Percentiles rank a stretch among this genome's conserved stretches.
Conservation (phyloP, 2,797 vertebrate genomes). For the Caiman crocodilus region DNA sequence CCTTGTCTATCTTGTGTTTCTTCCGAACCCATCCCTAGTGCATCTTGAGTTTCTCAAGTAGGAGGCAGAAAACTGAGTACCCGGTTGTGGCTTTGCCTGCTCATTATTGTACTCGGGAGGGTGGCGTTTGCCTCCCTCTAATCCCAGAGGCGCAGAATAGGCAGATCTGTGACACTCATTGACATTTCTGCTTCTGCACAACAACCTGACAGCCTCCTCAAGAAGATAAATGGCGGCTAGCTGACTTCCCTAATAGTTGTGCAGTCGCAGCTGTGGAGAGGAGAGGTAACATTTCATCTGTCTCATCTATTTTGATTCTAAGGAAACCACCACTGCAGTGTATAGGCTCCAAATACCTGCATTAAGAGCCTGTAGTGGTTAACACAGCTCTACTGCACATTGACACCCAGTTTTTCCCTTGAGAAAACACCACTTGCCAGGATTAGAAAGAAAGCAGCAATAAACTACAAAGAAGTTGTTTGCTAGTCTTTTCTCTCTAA, state of each 20-base stretch:
- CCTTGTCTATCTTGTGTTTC: background rate
- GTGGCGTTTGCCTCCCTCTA: background rate
- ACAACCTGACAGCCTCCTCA: background rate
- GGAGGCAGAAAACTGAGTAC: background rate
- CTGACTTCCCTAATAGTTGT: background rate
- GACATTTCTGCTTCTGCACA: background rate
- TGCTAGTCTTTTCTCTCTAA: rapidly evolving
- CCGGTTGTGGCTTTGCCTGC: background rate
- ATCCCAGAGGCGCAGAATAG: background rate
- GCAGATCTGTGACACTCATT: background rate
- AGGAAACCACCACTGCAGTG: rapidly evolving
- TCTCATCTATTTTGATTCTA: background rate
- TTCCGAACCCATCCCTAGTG: background rate
- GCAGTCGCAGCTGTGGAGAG: background rate
- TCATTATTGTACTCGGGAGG: background rate
- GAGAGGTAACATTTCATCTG: background rate
- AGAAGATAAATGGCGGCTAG: background rate
- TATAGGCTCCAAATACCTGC: background rate
- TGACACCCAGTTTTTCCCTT: background rate
- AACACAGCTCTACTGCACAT: background rate
- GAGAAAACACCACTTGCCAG: background rate
- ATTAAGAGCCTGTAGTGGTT: background rate
- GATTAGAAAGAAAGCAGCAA: background rate
- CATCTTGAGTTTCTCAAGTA: background rate
- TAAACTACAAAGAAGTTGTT: background rate